A percentile compares a stretch with the other conserved stretches of the same genome.
These are phyloP conservation scores for Meliscaeva auricollis DNA, from an alignment of 2,888 invertebrate species.

Conservation along the genomic window DNA sequence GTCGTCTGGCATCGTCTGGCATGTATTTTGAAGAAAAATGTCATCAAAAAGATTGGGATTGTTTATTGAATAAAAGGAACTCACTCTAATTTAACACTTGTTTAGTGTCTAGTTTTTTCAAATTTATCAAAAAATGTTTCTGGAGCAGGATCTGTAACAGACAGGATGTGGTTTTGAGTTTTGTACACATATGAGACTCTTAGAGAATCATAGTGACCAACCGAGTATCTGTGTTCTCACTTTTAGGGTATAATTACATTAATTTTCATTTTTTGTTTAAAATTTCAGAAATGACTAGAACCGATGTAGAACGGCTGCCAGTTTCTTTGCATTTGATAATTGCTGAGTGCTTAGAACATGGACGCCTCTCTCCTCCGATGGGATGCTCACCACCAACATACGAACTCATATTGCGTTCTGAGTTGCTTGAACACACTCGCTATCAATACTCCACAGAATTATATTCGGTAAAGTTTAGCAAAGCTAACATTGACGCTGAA, in stretches of 20 bases:
- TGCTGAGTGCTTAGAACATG: constrained; percentile 88
- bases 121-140: too few relatives aligned
- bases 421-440: constrained; percentile 86
- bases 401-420: constrained; percentile 88
- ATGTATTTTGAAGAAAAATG: too few relatives aligned
- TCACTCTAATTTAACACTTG: too few relatives aligned
- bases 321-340: constrained; percentile 88
- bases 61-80: too few relatives aligned
- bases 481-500: constrained; percentile 83
- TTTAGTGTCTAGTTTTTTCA: too few relatives aligned
- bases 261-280: constrained; percentile 5
- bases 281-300: constrained; percentile 84
- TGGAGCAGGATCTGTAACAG: too few relatives aligned
- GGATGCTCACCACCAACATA: constrained; percentile 89
- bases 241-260: background rate
- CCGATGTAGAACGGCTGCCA: constrained; percentile 88
- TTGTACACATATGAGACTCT: too few relatives aligned
- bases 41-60: too few relatives aligned
- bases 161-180: too few relatives aligned
- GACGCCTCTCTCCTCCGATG: constrained; percentile 88
- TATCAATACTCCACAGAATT: constrained; percentile 77
- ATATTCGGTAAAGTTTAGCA: constrained; percentile 79
- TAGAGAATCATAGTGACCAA: too few relatives aligned
- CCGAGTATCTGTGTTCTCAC: too few relatives aligned
- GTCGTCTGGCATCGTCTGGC: too few relatives aligned